These are phyloP conservation scores for Sturnira hondurensis DNA, from an alignment of 2,113 vertebrate genomes.

Conservation along the genomic window DNA sequence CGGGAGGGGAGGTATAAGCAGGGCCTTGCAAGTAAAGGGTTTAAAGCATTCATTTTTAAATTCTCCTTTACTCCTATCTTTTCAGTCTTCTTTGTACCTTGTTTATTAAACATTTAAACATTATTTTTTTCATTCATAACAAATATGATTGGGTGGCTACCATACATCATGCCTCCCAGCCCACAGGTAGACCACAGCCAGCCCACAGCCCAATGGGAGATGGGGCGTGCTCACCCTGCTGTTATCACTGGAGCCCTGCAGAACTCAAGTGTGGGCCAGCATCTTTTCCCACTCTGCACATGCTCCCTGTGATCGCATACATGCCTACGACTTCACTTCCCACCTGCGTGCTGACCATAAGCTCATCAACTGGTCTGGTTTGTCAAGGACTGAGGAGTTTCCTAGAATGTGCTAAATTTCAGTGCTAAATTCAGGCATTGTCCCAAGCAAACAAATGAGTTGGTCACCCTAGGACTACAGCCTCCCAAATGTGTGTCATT, in stretches of 20 bases:
- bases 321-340: not conserved
- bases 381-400: not conserved
- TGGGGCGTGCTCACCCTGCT: accelerated
- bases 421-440: not conserved
- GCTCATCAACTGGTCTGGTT: not conserved
- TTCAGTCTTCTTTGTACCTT: not conserved
- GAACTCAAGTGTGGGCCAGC: not conserved
- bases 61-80: not conserved
- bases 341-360: not conserved
- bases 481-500: not conserved
- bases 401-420: not conserved
- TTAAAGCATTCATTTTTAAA: not conserved
- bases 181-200: not conserved
- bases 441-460: not conserved
- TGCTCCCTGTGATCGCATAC: not conserved
- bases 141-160: not conserved
- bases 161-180: not conserved
- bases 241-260: not conserved
- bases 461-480: not conserved
- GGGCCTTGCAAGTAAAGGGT: not conserved
- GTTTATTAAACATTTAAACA: not conserved
- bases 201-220: not conserved
- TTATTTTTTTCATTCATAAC: not conserved
- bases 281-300: not conserved
- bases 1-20: too few species aligned